phyloP scores from a whole-genome alignment of 2,113 vertebrate species.

The Junco hyemalis region DNA sequence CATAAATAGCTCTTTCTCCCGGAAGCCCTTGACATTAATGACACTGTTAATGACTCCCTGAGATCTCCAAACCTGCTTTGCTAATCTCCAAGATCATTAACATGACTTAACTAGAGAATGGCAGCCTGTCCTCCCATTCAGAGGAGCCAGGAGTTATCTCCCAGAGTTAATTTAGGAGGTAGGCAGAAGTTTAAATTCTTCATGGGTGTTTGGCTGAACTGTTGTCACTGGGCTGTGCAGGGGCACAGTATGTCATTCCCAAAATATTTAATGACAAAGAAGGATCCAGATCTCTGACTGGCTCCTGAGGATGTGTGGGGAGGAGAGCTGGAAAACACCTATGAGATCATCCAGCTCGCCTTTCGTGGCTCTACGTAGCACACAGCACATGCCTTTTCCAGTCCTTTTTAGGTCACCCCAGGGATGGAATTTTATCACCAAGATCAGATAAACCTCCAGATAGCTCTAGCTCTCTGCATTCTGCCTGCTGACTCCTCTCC shows the following conservation, averaged over 20 bases:
- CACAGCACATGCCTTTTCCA: slow-evolving; percentile 50
- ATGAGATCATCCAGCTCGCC: slow-evolving; percentile 25
- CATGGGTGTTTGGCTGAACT: neutral
- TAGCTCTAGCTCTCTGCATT: neutral
- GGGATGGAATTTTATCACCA: slow-evolving; percentile 57
- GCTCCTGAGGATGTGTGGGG: neutral
- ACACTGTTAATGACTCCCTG: neutral
- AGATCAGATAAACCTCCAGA: slow-evolving; percentile 48
- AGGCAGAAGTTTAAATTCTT: neutral
- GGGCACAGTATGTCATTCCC: slow-evolving; percentile 24
- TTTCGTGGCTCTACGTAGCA: neutral
- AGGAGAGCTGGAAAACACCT: slow-evolving; percentile 60
- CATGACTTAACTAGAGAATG: neutral
- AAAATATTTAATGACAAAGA: slow-evolving; percentile 46
- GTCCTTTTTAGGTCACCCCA: slow-evolving; percentile 53
- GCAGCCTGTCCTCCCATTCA: neutral
- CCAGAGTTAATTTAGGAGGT: neutral
- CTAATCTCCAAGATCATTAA: slow-evolving; percentile 29
- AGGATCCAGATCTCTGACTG: slow-evolving; percentile 19
- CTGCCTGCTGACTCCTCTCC: neutral
- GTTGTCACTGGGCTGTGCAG: slow-evolving; percentile 15
- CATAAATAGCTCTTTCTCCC: neutral
- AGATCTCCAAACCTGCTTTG: slow-evolving; percentile 7
- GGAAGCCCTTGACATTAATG: neutral
- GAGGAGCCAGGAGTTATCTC: neutral